Conservation (phyloP, 1,140 invertebrate species). For the Probaryconus sp. region DNA sequence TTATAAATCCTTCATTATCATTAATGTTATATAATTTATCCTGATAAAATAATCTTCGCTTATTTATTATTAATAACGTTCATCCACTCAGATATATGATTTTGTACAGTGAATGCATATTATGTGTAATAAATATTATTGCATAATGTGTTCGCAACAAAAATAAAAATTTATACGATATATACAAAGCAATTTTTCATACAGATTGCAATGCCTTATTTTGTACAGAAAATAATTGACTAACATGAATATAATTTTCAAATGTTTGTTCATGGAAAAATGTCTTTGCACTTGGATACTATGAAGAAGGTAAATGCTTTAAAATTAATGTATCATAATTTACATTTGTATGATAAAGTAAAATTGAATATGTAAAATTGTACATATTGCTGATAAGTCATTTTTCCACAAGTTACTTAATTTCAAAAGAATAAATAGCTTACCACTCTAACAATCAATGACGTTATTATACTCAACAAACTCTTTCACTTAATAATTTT, state of each 20-base stretch:
- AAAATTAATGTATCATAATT: no score
- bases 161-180: constrained; percentile 43
- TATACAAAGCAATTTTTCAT: constrained; percentile 43
- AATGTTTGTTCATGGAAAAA: no score
- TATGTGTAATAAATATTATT: constrained; percentile 35
- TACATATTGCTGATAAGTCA: no score
- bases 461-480: constrained; percentile 20
- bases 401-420: no score
- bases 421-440: background rate
- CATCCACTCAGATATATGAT: constrained; percentile 34
- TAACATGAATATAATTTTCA: constrained; percentile 15
- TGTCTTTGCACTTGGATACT: no score
- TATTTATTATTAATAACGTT: constrained; percentile 16
- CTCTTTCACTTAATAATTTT: constrained; percentile 15
- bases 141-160: constrained; percentile 23
- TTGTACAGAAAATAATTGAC: constrained; percentile 16
- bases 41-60: constrained; percentile 28
- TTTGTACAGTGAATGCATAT: constrained; percentile 52
- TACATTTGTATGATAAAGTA: no score
- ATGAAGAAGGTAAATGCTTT: no score
- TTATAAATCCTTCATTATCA: constrained; percentile 14
- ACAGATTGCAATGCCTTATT: constrained; percentile 14
- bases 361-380: no score
- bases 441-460: constrained; percentile 8
- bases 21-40: constrained; percentile 8